phyloP scores from a whole-genome alignment of 1,140 invertebrate species.

The Hylaeus anthracinus region DNA sequence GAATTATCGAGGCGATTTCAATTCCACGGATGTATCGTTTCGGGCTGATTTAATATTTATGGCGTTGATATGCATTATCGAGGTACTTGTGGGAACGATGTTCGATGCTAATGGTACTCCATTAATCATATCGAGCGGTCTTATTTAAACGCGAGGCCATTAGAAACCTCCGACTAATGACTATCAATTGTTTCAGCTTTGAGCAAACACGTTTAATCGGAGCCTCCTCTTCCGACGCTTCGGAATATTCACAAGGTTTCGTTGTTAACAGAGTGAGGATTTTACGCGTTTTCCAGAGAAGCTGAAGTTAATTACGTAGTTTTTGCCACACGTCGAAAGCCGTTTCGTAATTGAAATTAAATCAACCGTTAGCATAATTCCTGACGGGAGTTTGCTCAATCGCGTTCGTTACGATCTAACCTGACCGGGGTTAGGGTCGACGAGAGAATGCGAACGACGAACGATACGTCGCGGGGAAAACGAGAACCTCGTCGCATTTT shows the following conservation, averaged over 20 bases:
- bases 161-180: slow-evolving; percentile 3
- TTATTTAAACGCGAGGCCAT: slow-evolving; percentile 2
- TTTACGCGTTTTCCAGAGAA: no score
- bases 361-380: not conserved
- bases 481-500: slow-evolving; percentile 11
- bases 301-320: not conserved
- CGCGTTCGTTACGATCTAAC: slow-evolving; percentile 34
- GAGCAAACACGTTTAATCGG: not conserved
- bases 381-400: not conserved
- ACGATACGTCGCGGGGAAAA: slow-evolving; percentile 3
- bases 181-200: not conserved
- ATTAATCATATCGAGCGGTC: slow-evolving; percentile 19
- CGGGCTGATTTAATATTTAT: slow-evolving; percentile 18
- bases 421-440: not conserved
- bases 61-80: slow-evolving; percentile 17
- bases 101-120: not conserved
- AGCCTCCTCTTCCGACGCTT: not conserved
- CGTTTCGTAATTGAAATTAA: not conserved
- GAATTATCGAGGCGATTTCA: not conserved
- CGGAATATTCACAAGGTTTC: not conserved
- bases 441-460: slow-evolving; percentile 9
- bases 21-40: not conserved
- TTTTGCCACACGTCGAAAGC: not conserved
- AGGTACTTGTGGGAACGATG: slow-evolving; percentile 27
- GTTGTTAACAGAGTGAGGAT: no score